Base-by-base conservation (phyloP, 1,140 invertebrate genomes). In the Fopius arisanus region DNA sequence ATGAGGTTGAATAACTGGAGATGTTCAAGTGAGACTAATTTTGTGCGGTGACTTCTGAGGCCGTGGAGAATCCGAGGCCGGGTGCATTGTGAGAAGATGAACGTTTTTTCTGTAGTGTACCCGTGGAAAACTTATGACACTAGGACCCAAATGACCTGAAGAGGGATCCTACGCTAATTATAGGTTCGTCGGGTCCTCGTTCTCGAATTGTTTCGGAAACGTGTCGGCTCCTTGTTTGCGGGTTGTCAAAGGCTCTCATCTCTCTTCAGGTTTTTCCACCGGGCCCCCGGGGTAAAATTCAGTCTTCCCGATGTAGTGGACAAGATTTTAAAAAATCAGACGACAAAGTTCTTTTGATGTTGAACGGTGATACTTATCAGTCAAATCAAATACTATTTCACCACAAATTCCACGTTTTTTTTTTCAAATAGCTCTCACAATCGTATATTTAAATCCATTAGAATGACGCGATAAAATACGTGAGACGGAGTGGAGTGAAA, bases 191-290 rank as follows among this genome's bases (percentile, higher is more conserved):
- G 76, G 72, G 51, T 70, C 48, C 65, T 77, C 73, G 54, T 66
- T 65, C 37, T 37, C 62, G 75, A 78, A 84, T 84, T 84, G 82
- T 83, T 83, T 79, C 69, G 75, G n/a, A 31, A 80, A 84, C 77
- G 83, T 84, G 84, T 83, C 79, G 83, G 82, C 65, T 79, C 75
- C 82, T 82, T 83, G 82, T 85, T 84, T 83, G 81, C 78, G 82
- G 81, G 75, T 82, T 85, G 82, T 84, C 80, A 81, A 83, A 82
- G 77, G 70, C 62, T 54, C 76, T 69, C n/a, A n/a, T n/a, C 68
- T 74, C 51, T 70, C 37, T 73, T 71, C 67, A 41, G 31, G 26
- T 54, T 41, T 48, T 48, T 62, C 54, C 62, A 40, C 67, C 43
- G 14, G 23, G 12, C 73, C 23, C 26, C 23, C 14, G n/a, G n/a